These are phyloP conservation scores for Sarcoramphus papa DNA, from an alignment of 2,797 vertebrate species.

Conservation along the genomic window DNA sequence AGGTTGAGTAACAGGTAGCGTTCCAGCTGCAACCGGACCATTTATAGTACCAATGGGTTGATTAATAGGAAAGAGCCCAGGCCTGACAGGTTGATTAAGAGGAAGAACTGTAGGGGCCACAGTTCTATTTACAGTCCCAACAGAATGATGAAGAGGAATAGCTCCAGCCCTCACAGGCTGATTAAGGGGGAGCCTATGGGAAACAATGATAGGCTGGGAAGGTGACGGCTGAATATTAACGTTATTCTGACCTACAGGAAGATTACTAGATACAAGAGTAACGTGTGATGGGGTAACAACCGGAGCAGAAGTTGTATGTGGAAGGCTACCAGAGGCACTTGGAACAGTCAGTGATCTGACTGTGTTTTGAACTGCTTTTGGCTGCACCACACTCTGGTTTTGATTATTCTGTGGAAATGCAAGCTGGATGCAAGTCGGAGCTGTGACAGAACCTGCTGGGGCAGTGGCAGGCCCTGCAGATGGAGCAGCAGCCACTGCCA, in stretches of 20 bases:
- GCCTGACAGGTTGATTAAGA: constrained; percentile 44
- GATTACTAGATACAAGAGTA: constrained; percentile 73
- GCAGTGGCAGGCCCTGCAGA: background rate
- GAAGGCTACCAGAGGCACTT: constrained; percentile 56
- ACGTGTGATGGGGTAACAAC: constrained; percentile 31
- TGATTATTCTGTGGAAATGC: constrained; percentile 63
- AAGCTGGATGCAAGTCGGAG: constrained; percentile 58
- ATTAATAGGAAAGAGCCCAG: constrained; percentile 60
- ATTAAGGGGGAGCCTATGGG: constrained; percentile 73
- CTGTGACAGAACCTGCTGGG: background rate
- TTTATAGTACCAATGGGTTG: constrained; percentile 51
- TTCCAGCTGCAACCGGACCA: background rate
- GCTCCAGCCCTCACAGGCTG: constrained; percentile 51
- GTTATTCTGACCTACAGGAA: constrained; percentile 70
- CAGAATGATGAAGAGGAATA: constrained; percentile 55
- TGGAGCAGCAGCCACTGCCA: background rate
- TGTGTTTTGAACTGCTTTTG: constrained; percentile 10
- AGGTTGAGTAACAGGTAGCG: background rate
- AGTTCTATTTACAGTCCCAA: constrained; percentile 37
- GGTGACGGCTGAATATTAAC: constrained; percentile 59
- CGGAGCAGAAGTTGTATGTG: constrained; percentile 61
- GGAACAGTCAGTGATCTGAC: constrained; percentile 30
- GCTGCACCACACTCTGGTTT: constrained; percentile 26
- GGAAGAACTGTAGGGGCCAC: constrained; percentile 58
- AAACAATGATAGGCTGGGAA: constrained; percentile 76